Conservation (phyloP, 1,140 invertebrate species). For the Bacillus rossius region DNA sequence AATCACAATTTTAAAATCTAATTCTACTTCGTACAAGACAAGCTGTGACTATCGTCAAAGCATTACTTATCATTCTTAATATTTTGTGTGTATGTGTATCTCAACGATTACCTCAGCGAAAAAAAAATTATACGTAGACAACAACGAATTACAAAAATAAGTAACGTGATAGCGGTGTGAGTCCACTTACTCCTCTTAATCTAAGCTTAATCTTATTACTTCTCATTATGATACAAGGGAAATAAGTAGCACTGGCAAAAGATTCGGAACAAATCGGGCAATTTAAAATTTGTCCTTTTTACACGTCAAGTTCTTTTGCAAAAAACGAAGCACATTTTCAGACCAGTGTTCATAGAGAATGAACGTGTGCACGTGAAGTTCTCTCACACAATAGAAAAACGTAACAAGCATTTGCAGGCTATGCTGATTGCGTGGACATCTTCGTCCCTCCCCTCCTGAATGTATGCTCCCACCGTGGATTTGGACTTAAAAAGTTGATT, state of each 20-base stretch:
- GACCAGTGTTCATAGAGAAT: no score
- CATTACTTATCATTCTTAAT: neutral
- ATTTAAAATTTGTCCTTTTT: constrained; percentile 14
- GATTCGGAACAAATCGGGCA: constrained; percentile 10
- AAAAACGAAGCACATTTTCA: constrained; percentile 13
- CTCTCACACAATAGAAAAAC: no score
- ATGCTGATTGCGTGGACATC: no score
- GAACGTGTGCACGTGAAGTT: no score
- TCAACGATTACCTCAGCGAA: constrained; percentile 8
- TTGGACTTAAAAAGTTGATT: no score
- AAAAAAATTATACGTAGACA: constrained; percentile 5
- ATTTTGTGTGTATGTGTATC: neutral
- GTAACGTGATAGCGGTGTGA: constrained; percentile 13
- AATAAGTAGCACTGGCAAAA: constrained; percentile 14
- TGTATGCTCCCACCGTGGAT: neutral
- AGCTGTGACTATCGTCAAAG: constrained; percentile 7
- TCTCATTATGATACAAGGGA: neutral
- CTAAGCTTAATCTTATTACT: constrained; percentile 13
- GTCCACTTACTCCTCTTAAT: constrained; percentile 6
- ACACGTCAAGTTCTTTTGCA: constrained; percentile 1
- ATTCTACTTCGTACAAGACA: neutral
- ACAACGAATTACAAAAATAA: constrained; percentile 18
- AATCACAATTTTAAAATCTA: no score
- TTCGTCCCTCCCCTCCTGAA: constrained; percentile 11
- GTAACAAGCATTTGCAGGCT: constrained; percentile 10